A percentile compares a stretch with the other conserved stretches of the same genome.
Evolutionary conservation across 2,113 vertebrate genomes (phyloP).

Genomic region (Murina feae): DNA sequence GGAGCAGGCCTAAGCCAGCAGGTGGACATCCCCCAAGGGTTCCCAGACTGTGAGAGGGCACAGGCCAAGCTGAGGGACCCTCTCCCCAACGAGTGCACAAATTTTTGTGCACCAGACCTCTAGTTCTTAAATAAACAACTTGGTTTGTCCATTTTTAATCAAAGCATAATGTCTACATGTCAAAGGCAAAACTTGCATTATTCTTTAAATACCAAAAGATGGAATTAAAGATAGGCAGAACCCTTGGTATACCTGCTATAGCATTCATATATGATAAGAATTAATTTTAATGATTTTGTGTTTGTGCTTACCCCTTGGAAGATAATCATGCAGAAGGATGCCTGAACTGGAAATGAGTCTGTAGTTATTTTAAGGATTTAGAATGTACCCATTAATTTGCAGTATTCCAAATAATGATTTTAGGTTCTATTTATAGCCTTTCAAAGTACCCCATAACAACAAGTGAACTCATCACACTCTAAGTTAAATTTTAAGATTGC

Average conservation of each 20-base stretch:
- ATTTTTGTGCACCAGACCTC: no score
- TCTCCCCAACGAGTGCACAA: no score
- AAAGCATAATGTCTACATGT: background rate
- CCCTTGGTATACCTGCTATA: background rate
- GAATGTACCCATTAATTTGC: conserved; percentile 7
- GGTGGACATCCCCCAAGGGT: no score
- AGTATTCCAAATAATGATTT: conserved; percentile 3
- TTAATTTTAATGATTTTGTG: conserved; percentile 38
- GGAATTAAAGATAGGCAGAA: conserved; percentile 26
- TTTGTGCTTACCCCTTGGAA: background rate
- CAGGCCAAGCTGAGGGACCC: no score
- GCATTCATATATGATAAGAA: conserved; percentile 1
- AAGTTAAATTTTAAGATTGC: conserved; percentile 24
- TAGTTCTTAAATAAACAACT: conserved; percentile 35
- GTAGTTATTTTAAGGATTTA: conserved; percentile 40
- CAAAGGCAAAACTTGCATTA: background rate
- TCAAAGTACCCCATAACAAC: background rate
- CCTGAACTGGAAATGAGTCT: background rate
- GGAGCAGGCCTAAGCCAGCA: no score
- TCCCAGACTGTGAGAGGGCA: no score
- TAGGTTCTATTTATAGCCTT: background rate
- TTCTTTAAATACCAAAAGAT: conserved; percentile 37
- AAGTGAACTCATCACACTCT: background rate
- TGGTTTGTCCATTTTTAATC: background rate
- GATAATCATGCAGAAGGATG: background rate